phyloP scores from a whole-genome alignment of 2,113 vertebrate species.

The Xerus inauris region DNA sequence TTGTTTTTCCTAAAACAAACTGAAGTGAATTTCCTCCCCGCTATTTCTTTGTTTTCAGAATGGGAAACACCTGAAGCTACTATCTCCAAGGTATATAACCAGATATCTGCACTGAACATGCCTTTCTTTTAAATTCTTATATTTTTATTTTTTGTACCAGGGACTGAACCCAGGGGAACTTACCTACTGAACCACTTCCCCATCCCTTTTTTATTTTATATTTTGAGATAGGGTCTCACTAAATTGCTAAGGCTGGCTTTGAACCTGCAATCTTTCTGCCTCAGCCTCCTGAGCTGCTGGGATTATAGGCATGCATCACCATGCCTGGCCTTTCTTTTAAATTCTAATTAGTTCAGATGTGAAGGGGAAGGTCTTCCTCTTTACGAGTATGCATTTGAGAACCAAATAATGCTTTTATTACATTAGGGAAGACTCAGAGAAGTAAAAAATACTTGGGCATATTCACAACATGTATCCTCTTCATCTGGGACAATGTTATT shows the following conservation, averaged over 20 bases:
- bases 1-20: constrained; percentile 38
- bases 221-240: too few species aligned
- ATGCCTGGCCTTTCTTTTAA: background rate
- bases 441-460: background rate
- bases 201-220: too few species aligned
- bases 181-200: too few species aligned
- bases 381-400: background rate
- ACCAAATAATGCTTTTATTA: background rate
- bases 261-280: too few species aligned
- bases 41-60: constrained; percentile 7
- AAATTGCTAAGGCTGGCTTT: too few species aligned
- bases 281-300: too few species aligned
- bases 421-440: background rate
- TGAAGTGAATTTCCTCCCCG: background rate
- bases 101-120: background rate
- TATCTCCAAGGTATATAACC: background rate
- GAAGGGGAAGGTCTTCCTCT: background rate
- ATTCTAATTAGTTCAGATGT: background rate
- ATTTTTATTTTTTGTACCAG: too few species aligned
- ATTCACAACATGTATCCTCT: background rate
- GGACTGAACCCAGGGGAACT: too few species aligned
- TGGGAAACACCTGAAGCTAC: background rate
- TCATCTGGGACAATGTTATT: background rate
- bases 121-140: background rate
- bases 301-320: too few species aligned